phyloP scores from a whole-genome alignment of 2,888 invertebrate species.

The Drosophila setosimentum region DNA sequence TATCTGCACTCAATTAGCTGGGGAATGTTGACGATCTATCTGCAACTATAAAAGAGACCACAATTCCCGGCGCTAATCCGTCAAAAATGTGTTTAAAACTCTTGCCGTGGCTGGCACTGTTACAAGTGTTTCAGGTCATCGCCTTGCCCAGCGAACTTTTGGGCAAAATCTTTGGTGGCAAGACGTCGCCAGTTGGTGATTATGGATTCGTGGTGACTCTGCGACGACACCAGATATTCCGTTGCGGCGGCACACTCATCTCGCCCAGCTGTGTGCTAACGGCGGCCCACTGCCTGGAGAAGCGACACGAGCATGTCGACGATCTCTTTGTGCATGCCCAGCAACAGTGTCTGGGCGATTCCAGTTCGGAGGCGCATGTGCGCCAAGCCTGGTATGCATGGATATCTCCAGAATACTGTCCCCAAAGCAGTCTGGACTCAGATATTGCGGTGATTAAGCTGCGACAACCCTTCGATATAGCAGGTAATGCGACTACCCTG shows the following conservation, averaged over 20 bases:
- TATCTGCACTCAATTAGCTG: slow-evolving; percentile 61
- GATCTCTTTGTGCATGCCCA: slow-evolving; percentile 52
- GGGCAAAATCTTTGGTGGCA: slow-evolving; percentile 54
- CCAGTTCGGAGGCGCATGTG: slow-evolving; percentile 11
- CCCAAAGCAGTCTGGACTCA: slow-evolving; percentile 3
- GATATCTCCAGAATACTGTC: slow-evolving; percentile 13
- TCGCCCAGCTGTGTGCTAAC: slow-evolving; percentile 65
- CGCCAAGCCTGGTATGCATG: slow-evolving; percentile 36
- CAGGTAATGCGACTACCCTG: slow-evolving; percentile 20
- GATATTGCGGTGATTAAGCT: slow-evolving; percentile 59
- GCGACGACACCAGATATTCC: slow-evolving; percentile 27
- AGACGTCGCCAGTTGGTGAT: slow-evolving; percentile 15
- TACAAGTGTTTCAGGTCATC: slow-evolving; percentile 8
- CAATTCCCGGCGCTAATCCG: background rate
- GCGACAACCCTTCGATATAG: slow-evolving; percentile 36
- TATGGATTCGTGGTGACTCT: slow-evolving; percentile 61
- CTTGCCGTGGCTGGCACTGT: slow-evolving; percentile 17
- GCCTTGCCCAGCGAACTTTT: background rate
- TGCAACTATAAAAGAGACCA: slow-evolving; percentile 30
- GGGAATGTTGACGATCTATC: slow-evolving; percentile 45
- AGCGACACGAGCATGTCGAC: background rate
- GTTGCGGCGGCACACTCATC: slow-evolving; percentile 59
- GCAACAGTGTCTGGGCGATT: slow-evolving; percentile 52
- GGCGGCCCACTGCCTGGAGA: slow-evolving; percentile 68
- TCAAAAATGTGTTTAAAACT: slow-evolving; percentile 27